Evolutionary conservation across 2,888 invertebrate species (phyloP).

Genomic region (Oligia strigilis): DNA sequence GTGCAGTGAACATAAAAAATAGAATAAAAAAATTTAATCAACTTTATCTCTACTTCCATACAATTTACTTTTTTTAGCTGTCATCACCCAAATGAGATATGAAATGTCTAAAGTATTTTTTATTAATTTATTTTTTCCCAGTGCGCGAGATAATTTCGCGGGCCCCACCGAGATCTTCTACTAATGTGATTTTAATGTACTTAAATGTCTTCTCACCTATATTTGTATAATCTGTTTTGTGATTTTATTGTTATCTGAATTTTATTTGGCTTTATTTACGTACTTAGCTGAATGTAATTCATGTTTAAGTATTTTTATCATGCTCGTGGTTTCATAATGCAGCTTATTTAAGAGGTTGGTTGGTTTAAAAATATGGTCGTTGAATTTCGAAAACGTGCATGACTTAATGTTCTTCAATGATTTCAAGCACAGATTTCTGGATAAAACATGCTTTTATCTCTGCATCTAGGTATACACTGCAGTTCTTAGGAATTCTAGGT

Average conservation of each 20-base stretch:
- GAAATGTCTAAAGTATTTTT: slow-evolving; percentile 81
- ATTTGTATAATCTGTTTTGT: slow-evolving; percentile 83
- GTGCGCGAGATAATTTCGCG: slow-evolving; percentile 83
- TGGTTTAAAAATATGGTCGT: slow-evolving; percentile 34
- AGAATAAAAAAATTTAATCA: slow-evolving; percentile 58
- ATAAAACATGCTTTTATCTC: slow-evolving; percentile 29
- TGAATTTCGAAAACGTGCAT: slow-evolving; percentile 45
- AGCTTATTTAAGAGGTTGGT: slow-evolving; percentile 55
- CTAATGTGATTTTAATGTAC: slow-evolving; percentile 91
- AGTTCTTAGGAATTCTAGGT: slow-evolving; percentile 28
- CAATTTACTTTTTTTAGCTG: slow-evolving; percentile 84
- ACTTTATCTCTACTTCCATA: slow-evolving; percentile 85
- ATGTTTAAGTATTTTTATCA: slow-evolving; percentile 63
- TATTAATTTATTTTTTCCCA: slow-evolving; percentile 88
- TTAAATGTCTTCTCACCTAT: slow-evolving; percentile 85
- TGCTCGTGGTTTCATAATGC: slow-evolving; percentile 51
- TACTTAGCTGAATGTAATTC: slow-evolving; percentile 64
- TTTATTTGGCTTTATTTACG: slow-evolving; percentile 69
- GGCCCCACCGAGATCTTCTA: slow-evolving; percentile 82
- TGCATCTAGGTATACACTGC: slow-evolving; percentile 9
- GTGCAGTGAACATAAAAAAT: slow-evolving; percentile 27
- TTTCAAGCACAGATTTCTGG: slow-evolving; percentile 37
- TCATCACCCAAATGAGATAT: slow-evolving; percentile 80
- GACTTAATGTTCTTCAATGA: slow-evolving; percentile 43
- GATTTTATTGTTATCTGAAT: slow-evolving; percentile 71